Base-by-base conservation (phyloP, 2,888 invertebrate species). In the Drosophila meridionalis region DNA sequence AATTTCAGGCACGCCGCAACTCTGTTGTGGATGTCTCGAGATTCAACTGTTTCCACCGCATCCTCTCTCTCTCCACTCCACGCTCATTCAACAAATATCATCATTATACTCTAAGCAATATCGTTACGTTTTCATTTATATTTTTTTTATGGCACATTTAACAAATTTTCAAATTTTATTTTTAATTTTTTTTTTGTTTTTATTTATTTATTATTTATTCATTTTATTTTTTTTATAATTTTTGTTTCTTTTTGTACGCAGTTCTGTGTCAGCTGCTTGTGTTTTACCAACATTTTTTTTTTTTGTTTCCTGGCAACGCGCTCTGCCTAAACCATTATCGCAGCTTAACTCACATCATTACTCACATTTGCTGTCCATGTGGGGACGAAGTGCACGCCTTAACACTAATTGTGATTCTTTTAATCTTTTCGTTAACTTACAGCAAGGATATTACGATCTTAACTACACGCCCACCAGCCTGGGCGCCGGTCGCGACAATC, bases 401-500 rank as follows among this genome's bases (percentile, higher is more conserved):
- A 32, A 42, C 6, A 36, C 52, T 67, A 69, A 73, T 47, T 9
- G 57, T 20, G 14, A 4, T 6, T 9, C 5, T n/a, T 8, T 14
- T 34, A 6, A 3, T n/a, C n/a, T 52, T 66, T 60, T 71, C 1
- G 9, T 20, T 52, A 20, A 43, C 48, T 89, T 91, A 30, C 87
- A 92, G 92, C 92, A 92, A 82, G 92, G 92, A 56, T 96, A 96
- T 94, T 96, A 96, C 93, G 96, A 96, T 93, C 94, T 96, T 93
- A 95, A 95, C 93, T 96, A 96, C 94, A 95, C 96, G 77, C 95
- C 96, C 75, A 96, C 96, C 76, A 96, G 95, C 88, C 93, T 96
- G 88, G 95, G 95, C 57, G 95, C 96, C 69, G 96, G 95, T 67
- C 92, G 93, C 57, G 96, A 95, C 90, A 95, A 95, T 78, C 93